Evolutionary conservation across 23 tunicate genomes (phyloP).

Genomic region (Phallusia fumigata): DNA sequence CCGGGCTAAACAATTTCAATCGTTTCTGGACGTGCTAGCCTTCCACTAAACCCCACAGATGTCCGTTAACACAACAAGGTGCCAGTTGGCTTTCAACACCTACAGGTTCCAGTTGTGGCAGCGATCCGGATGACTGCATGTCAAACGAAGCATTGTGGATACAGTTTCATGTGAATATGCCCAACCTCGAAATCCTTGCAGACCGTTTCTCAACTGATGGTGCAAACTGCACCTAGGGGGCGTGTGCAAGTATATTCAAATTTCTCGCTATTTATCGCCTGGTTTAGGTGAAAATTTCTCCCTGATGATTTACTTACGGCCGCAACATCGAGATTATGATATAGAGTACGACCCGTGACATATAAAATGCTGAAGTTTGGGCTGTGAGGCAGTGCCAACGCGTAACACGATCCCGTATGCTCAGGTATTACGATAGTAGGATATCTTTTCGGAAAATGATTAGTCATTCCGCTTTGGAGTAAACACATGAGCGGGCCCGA

Average conservation of each 20-base stretch:
- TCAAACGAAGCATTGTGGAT: not conserved
- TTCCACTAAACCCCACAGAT: not conserved
- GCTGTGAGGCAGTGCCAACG: not conserved
- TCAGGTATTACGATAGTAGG: not conserved
- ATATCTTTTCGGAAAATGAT: not conserved
- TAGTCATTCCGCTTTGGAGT: not conserved
- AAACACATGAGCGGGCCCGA: too few species aligned
- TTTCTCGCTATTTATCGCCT: too few species aligned
- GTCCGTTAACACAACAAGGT: slow-evolving; percentile 6
- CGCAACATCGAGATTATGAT: not conserved
- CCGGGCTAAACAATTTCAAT: too few species aligned
- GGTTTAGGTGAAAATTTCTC: not conserved
- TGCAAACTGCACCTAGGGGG: too few species aligned
- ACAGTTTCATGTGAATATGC: slow-evolving; percentile 3
- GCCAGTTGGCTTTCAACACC: slow-evolving; percentile 12
- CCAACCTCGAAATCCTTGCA: not conserved
- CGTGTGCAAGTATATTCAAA: too few species aligned
- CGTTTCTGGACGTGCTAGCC: too few species aligned
- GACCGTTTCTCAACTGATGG: not conserved
- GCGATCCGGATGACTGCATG: not conserved
- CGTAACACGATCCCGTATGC: not conserved
- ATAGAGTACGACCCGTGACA: not conserved
- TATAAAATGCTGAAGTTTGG: not conserved
- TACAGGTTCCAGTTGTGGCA: not conserved
- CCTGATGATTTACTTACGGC: not conserved